Evolutionary conservation across 2,888 invertebrate genomes (phyloP).

Genomic region (Melanargia galathea): DNA sequence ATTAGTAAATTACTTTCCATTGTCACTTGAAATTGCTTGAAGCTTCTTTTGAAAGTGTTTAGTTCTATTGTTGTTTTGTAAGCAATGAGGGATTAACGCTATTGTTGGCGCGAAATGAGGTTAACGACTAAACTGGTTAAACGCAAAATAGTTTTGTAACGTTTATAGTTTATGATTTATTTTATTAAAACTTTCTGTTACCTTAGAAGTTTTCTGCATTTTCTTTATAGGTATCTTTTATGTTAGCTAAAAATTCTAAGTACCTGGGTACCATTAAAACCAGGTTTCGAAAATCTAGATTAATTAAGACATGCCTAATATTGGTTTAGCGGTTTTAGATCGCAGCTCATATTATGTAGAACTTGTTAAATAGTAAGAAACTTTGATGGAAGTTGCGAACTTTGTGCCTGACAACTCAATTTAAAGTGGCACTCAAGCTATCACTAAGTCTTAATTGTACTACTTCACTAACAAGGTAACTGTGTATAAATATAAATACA

Average conservation of each 20-base stretch:
- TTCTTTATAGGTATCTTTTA: no score
- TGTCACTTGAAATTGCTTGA: constrained; percentile 55
- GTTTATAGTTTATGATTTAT: neutral
- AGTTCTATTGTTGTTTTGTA: constrained; percentile 32
- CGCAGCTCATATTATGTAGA: constrained; percentile 1
- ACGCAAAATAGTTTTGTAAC: neutral
- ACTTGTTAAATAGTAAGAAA: constrained; percentile 1
- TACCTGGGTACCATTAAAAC: no score
- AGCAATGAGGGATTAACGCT: constrained; percentile 27
- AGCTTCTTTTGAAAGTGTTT: constrained; percentile 33
- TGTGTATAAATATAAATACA: no score
- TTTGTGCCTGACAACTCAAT: constrained; percentile 7
- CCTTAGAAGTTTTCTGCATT: no score
- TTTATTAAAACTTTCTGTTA: neutral
- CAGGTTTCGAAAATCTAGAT: no score
- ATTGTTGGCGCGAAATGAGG: constrained; percentile 23
- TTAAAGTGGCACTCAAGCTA: constrained; percentile 5
- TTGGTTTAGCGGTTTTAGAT: no score
- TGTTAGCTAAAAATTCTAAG: no score
- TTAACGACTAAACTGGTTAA: constrained; percentile 13
- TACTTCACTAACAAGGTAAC: neutral
- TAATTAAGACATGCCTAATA: no score
- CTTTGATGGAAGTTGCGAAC: constrained; percentile 11
- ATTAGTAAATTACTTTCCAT: constrained; percentile 60
- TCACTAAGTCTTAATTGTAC: constrained; percentile 6